These are phyloP conservation scores for Aphidoletes aphidimyza DNA, from an alignment of 2,888 invertebrate genomes.

Conservation along the genomic window DNA sequence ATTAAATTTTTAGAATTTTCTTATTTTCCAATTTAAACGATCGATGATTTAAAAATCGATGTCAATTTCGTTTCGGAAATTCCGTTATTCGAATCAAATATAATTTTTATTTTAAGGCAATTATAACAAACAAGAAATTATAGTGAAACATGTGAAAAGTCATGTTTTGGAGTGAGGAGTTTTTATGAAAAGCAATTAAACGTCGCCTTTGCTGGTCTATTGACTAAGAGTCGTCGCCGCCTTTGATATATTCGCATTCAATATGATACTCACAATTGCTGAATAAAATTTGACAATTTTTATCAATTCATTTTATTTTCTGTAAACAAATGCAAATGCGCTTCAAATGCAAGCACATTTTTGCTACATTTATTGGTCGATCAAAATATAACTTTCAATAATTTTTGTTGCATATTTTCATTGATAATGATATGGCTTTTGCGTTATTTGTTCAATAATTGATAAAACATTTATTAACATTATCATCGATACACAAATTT, in stretches of 20 bases:
- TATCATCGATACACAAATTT: not conserved
- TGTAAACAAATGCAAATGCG: too few species aligned
- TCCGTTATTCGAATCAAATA: too few species aligned
- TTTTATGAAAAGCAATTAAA: constrained; percentile 40
- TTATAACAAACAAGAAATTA: not conserved
- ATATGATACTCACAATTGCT: not conserved
- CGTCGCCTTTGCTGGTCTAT: not conserved
- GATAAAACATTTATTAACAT: too few species aligned
- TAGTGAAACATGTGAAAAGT: not conserved
- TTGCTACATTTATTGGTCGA: too few species aligned
- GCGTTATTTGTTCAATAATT: not conserved
- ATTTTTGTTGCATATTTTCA: not conserved
- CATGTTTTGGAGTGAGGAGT: not conserved
- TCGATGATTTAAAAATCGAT: too few species aligned
- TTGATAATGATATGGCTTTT: not conserved
- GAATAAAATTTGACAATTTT: too few species aligned
- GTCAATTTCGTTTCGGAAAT: too few species aligned
- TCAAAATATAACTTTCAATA: too few species aligned
- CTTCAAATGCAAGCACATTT: too few species aligned
- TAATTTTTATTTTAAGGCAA: too few species aligned
- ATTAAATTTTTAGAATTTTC: not conserved
- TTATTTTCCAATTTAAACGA: not conserved
- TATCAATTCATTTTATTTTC: not conserved
- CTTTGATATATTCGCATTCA: not conserved
- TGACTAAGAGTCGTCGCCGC: not conserved